phyloP scores from a whole-genome alignment of 2,888 invertebrate species.

The Aphidius colemani region DNA sequence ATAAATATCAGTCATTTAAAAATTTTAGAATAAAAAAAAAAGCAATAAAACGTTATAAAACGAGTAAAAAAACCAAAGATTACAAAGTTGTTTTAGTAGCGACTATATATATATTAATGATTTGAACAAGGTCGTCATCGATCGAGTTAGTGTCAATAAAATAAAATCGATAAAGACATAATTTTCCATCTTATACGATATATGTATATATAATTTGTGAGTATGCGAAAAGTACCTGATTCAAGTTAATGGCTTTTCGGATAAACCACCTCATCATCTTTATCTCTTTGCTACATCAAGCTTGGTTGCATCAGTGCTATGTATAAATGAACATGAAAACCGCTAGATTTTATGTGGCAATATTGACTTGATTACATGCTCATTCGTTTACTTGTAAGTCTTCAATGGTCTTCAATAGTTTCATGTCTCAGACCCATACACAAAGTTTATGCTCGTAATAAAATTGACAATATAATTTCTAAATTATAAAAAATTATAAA shows the following conservation, averaged over 20 bases:
- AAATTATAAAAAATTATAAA: too few relatives aligned
- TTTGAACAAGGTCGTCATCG: background rate
- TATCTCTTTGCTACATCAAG: slow-evolving; percentile 9
- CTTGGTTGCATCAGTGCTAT: background rate
- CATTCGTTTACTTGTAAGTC: background rate
- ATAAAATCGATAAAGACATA: background rate
- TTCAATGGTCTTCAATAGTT: background rate
- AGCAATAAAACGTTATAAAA: too few relatives aligned
- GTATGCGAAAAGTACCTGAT: slow-evolving; percentile 9
- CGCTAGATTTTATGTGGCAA: background rate
- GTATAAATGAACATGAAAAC: slow-evolving; percentile 3
- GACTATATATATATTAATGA: too few relatives aligned
- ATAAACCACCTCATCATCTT: slow-evolving; percentile 16
- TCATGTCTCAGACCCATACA: background rate
- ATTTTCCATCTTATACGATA: background rate
- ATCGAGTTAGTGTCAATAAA: slow-evolving; percentile 19
- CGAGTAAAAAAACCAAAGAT: too few relatives aligned
- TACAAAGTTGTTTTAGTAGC: too few relatives aligned
- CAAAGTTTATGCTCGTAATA: too few relatives aligned
- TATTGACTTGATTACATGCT: background rate
- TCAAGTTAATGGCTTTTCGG: slow-evolving; percentile 14
- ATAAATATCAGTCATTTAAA: too few relatives aligned
- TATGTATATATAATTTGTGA: background rate
- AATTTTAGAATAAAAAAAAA: too few relatives aligned
- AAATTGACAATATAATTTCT: too few relatives aligned